Percentiles rank a stretch among this genome's conserved stretches.
phyloP scores from a whole-genome alignment of 64 coral and sea anemone genomes.

The Pocillopora verrucosa region DNA sequence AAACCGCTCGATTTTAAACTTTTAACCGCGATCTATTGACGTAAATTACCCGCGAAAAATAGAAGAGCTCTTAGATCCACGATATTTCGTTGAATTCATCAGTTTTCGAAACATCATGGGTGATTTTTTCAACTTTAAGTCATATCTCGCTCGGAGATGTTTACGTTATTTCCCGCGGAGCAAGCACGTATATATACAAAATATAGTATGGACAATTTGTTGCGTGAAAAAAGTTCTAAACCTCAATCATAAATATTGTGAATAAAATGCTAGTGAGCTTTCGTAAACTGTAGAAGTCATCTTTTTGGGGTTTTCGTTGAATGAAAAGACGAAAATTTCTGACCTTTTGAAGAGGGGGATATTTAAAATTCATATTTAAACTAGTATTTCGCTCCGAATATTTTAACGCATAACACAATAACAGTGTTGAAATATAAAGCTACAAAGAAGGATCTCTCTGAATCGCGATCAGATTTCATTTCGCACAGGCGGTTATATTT shows the following conservation, averaged over 20 bases:
- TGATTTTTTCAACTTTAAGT: conserved; percentile 4
- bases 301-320: conserved; percentile 4
- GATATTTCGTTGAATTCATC: background rate
- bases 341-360: conserved; percentile 11
- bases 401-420: background rate
- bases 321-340: background rate
- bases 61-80: background rate
- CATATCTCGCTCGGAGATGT: conserved; percentile 21
- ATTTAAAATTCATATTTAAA: conserved; percentile 25
- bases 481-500: background rate
- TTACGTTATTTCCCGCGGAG: conserved; percentile 9
- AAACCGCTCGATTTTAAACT: background rate
- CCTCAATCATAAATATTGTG: conserved; percentile 2
- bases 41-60: background rate
- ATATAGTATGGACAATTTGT: conserved; percentile 21
- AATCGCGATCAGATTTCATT: background rate
- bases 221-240: conserved; percentile 1
- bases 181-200: conserved; percentile 15
- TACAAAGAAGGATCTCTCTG: background rate
- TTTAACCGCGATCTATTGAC: background rate
- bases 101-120: background rate
- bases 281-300: background rate
- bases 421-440: background rate
- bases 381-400: background rate
- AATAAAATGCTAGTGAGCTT: background rate